Base-by-base conservation (phyloP, 2,888 invertebrate species). In the Bedellia somnulentella region DNA sequence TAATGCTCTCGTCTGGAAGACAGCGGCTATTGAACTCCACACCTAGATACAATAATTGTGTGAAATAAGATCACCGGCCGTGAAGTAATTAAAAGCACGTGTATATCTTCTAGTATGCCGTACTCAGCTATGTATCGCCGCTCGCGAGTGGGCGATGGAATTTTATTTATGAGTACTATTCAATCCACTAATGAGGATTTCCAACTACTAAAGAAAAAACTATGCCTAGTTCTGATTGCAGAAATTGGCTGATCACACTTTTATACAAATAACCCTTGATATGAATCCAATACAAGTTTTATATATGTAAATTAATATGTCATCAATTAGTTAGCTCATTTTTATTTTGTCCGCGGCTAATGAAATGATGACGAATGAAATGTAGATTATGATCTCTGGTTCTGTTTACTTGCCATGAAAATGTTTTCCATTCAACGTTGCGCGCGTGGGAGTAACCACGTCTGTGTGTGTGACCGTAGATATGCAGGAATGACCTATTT, bases 131-230 rank as follows among this genome's bases (percentile, higher is more conserved):
- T 6, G 9, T 9, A 18, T 9, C 18, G 5, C 5, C 18, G 18
- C 5, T 33, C 39, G 37, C 37, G 40, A 40, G 44, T 66, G 60
- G 54, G 63, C 43, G 50, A 44, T 55, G 54, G 52, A 56, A 60
- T 57, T 52, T 64, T 59, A 61, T 64, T 58, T 62, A 63, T 57
- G 56, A 57, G 48, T 49, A 45, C 17, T 9, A 11, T 24, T 22
- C 30, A 15, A 44, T 44, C 40, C 23, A 43, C 50, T 59, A 57
- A 55, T 60, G 49, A 57, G 46, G 45, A 48, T 49, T 49, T 51
- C 44, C 49, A 46, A 47, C 45, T 47, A 44, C 42, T 43, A 44
- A 44, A 43, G 41, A 35, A 40, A 43, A 43, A 43, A 14, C 24
- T 10, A 30, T 25, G n/a, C 24, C 15, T 24, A 15, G 24, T 14